Evolutionary conservation across 2,888 invertebrate species (phyloP).

Genomic region (Drosophila limbata): DNA sequence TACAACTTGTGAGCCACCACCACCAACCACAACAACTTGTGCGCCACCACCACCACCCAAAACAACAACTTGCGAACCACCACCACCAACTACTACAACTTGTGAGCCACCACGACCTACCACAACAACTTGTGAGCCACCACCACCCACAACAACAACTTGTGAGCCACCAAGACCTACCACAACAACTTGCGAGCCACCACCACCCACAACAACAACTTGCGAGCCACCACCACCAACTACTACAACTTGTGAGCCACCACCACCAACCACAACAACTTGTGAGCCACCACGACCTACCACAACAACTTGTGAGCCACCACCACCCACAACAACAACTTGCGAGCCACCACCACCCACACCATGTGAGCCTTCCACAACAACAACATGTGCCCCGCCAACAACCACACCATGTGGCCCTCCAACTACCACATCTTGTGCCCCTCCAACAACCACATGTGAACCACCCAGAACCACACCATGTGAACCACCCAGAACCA

Average conservation of each 20-base stretch:
- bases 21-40: constrained; percentile 14
- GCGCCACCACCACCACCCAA: constrained; percentile 4
- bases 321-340: background rate
- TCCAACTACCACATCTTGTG: background rate
- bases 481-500: constrained; percentile 1
- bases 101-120: background rate
- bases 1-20: background rate
- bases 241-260: constrained; percentile 16
- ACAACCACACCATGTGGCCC: constrained; percentile 6
- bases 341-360: constrained; percentile 12
- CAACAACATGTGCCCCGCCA: background rate
- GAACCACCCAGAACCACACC: background rate
- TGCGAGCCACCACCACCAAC: background rate
- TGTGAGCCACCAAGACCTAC: background rate
- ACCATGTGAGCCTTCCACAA: background rate
- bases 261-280: constrained; percentile 14
- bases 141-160: constrained; percentile 14
- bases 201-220: background rate
- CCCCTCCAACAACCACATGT: background rate
- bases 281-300: background rate
- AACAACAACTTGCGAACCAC: constrained; percentile 8
- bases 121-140: constrained; percentile 1
- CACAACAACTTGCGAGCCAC: background rate
- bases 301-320: constrained; percentile 12
- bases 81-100: constrained; percentile 1